Base-by-base conservation (phyloP, 2,113 vertebrate species). In the Neofelis nebulosa region DNA sequence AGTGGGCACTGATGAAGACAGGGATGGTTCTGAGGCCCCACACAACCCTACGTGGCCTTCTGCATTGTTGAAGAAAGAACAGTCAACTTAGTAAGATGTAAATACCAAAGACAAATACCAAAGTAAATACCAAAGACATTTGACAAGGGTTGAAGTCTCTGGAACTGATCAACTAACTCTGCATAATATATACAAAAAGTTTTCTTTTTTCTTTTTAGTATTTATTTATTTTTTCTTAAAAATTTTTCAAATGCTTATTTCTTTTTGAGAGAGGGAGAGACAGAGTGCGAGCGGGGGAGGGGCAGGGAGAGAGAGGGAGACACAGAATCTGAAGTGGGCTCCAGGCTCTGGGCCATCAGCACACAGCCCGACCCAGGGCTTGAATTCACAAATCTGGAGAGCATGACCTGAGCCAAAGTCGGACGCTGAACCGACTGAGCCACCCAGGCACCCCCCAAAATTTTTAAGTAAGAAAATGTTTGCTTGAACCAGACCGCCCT, bases 71-170 rank as follows among this genome's bases (percentile, higher is more conserved):
- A 80, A 66, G 50, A 83, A 80, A 90, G n/a, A n/a, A 48, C 52
- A 73, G 50, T 90, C 57, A 69, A 65, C 36, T 76, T 80, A 82
- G 2, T 85, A 93, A 52, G 63, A 89, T 27, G 89, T 93, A 89
- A 74, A 68, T 92, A 33, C 86, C 95, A 97, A 81, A 66, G 82
- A 68, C 25, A 65, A 45, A 45, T 45, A 45, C 45, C 45, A 45
- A 45, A 45, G 89, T 93, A 89, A 74, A 68, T 92, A 33, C 89
- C 95, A 97, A 81, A 66, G 82, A 68, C 25, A 65, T 80, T 50
- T 96, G 93, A 79, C 16, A 95, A 79, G 31, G 41, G 36, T 61
- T 87, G 81, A 92, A 41, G n/a, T 73, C 45, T 96, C 91, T 91
- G 41, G 95, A 96, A 92, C 16, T 11, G 31, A 83, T 93, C 31